These are phyloP conservation scores for Tachypleus tridentatus DNA, from an alignment of 1,140 invertebrate genomes.

Conservation along the genomic window DNA sequence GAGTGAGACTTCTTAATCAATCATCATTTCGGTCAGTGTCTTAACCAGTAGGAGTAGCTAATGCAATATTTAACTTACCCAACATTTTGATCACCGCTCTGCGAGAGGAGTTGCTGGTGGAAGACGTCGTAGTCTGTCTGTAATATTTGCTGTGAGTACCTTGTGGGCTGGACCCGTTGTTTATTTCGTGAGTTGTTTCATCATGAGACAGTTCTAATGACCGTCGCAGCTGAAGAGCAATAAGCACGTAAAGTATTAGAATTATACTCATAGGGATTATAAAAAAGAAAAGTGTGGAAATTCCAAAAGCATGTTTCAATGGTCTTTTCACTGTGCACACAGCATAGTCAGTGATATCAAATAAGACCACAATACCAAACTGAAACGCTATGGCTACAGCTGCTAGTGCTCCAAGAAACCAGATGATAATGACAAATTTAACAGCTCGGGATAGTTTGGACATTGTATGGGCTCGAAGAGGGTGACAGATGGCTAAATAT, in stretches of 20 bases:
- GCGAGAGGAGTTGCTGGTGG: conserved; percentile 8
- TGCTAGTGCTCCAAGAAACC: conserved; percentile 28
- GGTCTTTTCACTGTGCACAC: conserved; percentile 18
- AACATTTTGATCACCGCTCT: conserved; percentile 49
- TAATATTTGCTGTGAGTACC: conserved; percentile 2
- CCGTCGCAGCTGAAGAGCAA: conserved; percentile 56
- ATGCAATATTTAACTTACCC: conserved; percentile 37
- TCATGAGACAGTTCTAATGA: conserved; percentile 29
- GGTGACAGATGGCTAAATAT: conserved; percentile 87
- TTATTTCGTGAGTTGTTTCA: no score
- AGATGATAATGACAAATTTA: conserved; percentile 35
- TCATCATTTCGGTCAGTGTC: no score
- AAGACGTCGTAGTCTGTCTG: neutral
- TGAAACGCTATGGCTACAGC: conserved; percentile 44
- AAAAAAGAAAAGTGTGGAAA: conserved; percentile 74
- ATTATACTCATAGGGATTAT: conserved; percentile 73
- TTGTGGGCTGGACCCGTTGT: no score
- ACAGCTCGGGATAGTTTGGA: conserved; percentile 34
- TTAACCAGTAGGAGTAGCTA: neutral
- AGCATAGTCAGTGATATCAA: conserved; percentile 3
- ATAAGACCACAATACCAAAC: conserved; percentile 26
- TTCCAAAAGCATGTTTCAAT: conserved; percentile 53
- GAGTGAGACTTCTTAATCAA: no score
- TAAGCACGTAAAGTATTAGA: conserved; percentile 64
- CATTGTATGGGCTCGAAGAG: conserved; percentile 46